Evolutionary conservation across 1,140 invertebrate genomes (phyloP).

Genomic region (Euborellia annulipes): DNA sequence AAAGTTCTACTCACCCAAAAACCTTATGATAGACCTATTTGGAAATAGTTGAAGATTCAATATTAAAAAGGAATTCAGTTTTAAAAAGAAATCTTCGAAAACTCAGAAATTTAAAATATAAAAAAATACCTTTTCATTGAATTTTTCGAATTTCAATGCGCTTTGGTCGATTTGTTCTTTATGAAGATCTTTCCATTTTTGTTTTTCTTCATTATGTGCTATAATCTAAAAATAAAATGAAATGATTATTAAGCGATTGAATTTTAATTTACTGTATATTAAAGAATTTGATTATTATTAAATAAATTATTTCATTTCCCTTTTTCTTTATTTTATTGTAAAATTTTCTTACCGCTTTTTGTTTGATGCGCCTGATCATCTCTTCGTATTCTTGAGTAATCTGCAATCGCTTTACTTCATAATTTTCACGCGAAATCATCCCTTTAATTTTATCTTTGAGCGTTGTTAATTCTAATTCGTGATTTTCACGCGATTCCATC

Average conservation of each 20-base stretch:
- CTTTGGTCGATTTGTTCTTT: conserved; percentile 33
- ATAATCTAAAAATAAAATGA: conserved; percentile 21
- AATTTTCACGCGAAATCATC: conserved; percentile 4
- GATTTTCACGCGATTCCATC: conserved; percentile 11
- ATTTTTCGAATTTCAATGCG: conserved; percentile 28
- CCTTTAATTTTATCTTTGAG: conserved; percentile 8
- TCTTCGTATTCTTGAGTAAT: conserved; percentile 21
- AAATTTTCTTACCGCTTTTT: conserved; percentile 25
- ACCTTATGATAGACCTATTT: no score
- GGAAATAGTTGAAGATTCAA: no score
- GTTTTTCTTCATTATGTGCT: conserved; percentile 26
- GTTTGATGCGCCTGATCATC: conserved; percentile 28
- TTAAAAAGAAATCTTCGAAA: no score
- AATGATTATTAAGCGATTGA: conserved; percentile 4
- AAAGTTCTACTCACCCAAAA: no score
- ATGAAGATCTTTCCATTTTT: conserved; percentile 25
- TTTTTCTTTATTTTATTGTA: conserved; percentile 3
- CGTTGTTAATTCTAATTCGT: conserved; percentile 11
- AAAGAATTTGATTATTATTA: conserved; percentile 2
- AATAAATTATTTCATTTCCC: conserved; percentile 7
- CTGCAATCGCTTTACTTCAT: background rate
- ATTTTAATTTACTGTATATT: no score
- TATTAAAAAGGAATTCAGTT: no score
- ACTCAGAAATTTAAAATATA: no score
- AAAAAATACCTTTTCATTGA: conserved; percentile 27